phyloP scores from a whole-genome alignment of 2,888 invertebrate species.

The Thelaira solivaga region DNA sequence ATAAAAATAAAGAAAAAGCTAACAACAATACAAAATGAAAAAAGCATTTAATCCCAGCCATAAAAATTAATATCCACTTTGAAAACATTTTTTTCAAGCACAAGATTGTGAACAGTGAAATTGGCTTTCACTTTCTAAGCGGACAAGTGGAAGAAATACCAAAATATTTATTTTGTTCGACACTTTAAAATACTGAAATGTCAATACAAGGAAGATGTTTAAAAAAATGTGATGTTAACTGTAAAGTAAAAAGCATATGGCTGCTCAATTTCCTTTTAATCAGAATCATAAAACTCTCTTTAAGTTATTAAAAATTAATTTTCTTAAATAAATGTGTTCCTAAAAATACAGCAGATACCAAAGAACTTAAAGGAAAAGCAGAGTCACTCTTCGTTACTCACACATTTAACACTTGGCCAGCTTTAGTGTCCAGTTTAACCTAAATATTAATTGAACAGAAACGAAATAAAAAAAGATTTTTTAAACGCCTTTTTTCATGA shows the following conservation, averaged over 20 bases:
- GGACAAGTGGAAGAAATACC: conserved; percentile 1
- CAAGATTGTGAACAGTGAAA: neutral
- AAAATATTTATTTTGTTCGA: conserved; percentile 9
- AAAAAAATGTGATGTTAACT: neutral
- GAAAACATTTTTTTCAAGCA: neutral
- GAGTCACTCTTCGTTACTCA: too few species aligned
- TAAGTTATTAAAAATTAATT: too few species aligned
- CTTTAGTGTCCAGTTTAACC: conserved; percentile 25
- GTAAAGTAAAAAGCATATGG: neutral
- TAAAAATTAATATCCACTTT: neutral
- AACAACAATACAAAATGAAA: neutral
- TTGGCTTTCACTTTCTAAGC: conserved; percentile 45
- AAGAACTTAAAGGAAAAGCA: too few species aligned
- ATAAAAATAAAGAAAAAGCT: neutral
- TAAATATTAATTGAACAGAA: conserved; percentile 9
- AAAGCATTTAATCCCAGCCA: conserved; percentile 31
- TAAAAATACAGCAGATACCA: too few species aligned
- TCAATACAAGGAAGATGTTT: neutral
- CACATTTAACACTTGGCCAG: too few species aligned
- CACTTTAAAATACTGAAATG: neutral
- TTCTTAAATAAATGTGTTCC: neutral
- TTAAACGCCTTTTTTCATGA: conserved; percentile 26
- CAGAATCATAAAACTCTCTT: too few species aligned
- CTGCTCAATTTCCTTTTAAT: too few species aligned
- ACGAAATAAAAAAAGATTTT: too few species aligned